Evolutionary conservation across 2,797 vertebrate species (phyloP).

Genomic region (Hipposideros larvatus): DNA sequence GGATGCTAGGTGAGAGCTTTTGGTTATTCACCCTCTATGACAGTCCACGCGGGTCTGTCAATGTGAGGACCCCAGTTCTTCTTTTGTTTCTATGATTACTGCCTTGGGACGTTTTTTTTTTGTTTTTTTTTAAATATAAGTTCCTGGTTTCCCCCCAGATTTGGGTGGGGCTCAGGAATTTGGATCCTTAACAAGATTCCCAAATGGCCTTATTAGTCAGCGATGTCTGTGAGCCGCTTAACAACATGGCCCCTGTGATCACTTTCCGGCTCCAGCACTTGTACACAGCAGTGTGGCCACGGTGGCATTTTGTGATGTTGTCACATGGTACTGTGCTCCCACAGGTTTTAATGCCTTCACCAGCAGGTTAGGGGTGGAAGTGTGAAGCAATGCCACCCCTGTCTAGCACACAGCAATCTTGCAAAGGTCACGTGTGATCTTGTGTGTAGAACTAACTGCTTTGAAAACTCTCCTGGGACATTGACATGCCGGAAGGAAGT

Average conservation of each 20-base stretch:
- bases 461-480: neutral
- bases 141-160: neutral
- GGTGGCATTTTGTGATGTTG: neutral
- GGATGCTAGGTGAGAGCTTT: neutral
- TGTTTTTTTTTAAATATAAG: slow-evolving; percentile 24
- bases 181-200: neutral
- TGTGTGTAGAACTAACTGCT: neutral
- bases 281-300: too few species aligned
- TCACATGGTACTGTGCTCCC: neutral
- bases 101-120: neutral
- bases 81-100: slow-evolving; percentile 6
- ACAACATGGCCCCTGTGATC: neutral
- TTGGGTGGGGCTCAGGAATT: neutral
- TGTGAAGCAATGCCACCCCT: neutral
- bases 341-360: neutral
- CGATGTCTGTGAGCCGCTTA: rapidly evolving
- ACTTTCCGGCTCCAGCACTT: neutral
- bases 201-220: neutral
- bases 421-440: neutral
- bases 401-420: neutral
- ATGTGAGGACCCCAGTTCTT: neutral
- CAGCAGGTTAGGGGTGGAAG: rapidly evolving
- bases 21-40: neutral
- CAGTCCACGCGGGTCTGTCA: neutral
- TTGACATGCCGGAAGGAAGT: neutral